phyloP scores from a whole-genome alignment of 2,113 vertebrate genomes.

The Pomatostomus ruficeps region DNA sequence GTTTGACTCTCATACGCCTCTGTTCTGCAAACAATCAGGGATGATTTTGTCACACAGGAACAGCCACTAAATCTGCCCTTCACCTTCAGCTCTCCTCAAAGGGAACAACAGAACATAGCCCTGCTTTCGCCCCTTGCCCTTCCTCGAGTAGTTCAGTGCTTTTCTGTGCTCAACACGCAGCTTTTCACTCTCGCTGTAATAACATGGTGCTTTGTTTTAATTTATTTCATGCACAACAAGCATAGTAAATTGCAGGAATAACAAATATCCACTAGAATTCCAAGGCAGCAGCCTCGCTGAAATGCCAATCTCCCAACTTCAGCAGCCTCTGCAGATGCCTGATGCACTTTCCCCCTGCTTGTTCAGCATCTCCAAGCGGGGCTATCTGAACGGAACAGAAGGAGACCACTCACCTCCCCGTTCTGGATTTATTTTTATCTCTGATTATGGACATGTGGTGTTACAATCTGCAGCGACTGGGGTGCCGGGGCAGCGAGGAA shows the following conservation, averaged over 20 bases:
- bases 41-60: slow-evolving; percentile 62
- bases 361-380: background rate
- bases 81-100: slow-evolving; percentile 42
- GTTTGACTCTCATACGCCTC: slow-evolving; percentile 47
- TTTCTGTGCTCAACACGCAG: background rate
- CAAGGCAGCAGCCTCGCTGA: background rate
- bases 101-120: background rate
- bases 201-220: background rate
- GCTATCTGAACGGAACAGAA: background rate
- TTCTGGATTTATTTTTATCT: slow-evolving; percentile 14
- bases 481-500: background rate
- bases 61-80: slow-evolving; percentile 33
- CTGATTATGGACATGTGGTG: background rate
- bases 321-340: background rate
- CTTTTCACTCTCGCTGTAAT: background rate
- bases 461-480: background rate
- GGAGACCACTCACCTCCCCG: background rate
- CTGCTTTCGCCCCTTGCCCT: background rate
- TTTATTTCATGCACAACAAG: background rate
- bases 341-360: slow-evolving; percentile 12
- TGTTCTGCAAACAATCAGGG: slow-evolving; percentile 40
- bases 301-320: background rate
- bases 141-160: background rate
- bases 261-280: background rate
- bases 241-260: background rate